Evolutionary conservation across 2,113 vertebrate species (phyloP).

Genomic region (Centropus bengalensis): DNA sequence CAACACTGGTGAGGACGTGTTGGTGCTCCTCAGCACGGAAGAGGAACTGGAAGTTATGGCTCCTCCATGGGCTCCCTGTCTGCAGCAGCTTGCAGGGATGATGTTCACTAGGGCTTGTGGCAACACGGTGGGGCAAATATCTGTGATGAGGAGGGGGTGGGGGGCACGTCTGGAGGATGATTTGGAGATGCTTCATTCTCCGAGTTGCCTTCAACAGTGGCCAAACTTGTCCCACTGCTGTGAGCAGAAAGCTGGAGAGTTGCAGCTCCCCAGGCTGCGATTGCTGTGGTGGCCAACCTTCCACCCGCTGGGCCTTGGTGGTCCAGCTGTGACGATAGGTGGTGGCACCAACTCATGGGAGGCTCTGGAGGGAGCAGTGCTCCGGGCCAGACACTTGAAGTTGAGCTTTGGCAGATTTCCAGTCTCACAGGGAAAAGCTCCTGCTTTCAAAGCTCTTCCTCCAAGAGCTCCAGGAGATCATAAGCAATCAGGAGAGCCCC

Average conservation of each 20-base stretch:
- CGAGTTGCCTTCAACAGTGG: background rate
- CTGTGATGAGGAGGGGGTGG: no score
- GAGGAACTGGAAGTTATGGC: background rate
- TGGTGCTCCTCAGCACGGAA: accelerated
- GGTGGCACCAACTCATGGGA: accelerated
- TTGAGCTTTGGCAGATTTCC: background rate
- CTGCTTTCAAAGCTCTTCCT: accelerated
- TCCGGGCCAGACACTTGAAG: background rate
- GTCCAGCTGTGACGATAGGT: accelerated
- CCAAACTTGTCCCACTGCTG: accelerated
- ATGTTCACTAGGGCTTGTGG: accelerated
- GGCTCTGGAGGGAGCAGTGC: accelerated
- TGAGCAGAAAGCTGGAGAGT: background rate
- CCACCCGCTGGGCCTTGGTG: accelerated
- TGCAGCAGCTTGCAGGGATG: background rate
- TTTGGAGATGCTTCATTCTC: background rate
- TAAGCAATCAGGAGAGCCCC: background rate
- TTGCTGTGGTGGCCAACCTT: accelerated
- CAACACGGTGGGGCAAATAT: accelerated
- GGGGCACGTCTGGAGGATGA: background rate
- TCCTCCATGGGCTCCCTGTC: accelerated
- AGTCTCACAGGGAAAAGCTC: background rate
- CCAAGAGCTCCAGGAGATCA: background rate
- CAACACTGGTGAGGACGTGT: accelerated
- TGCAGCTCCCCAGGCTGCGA: background rate